Conservation (phyloP, 2,113 vertebrate genomes). For the Anoplopoma fimbria region DNA sequence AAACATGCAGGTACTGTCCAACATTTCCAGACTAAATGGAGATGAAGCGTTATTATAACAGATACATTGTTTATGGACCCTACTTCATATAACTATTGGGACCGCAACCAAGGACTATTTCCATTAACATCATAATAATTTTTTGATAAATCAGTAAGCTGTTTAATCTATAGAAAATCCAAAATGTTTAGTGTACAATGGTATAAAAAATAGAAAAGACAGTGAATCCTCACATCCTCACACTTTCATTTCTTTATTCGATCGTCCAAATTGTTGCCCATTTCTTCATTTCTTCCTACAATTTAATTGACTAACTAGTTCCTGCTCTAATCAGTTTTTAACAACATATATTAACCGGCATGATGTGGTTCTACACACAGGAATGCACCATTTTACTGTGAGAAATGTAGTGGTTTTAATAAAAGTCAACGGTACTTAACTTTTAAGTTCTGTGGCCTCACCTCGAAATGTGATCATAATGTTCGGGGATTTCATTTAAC, state of each 20-base stretch:
- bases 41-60: not conserved
- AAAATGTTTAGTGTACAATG: not conserved
- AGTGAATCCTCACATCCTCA: not conserved
- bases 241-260: not conserved
- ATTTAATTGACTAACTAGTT: not conserved
- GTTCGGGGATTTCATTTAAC: slow-evolving; percentile 9
- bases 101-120: not conserved
- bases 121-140: not conserved
- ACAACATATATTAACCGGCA: not conserved
- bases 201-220: no score
- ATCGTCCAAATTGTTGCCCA: not conserved
- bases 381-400: not conserved
- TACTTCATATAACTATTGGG: not conserved
- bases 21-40: not conserved
- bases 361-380: not conserved
- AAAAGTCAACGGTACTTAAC: not conserved
- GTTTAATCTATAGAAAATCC: not conserved
- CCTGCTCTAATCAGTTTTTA: not conserved
- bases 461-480: slow-evolving; percentile 13
- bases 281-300: not conserved
- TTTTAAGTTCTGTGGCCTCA: slow-evolving; percentile 15
- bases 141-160: not conserved
- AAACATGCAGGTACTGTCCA: not conserved
- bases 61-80: not conserved
- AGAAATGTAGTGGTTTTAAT: not conserved